Evolutionary conservation across 2,113 vertebrate species (phyloP).

Genomic region (Anarrhichthys ocellatus): DNA sequence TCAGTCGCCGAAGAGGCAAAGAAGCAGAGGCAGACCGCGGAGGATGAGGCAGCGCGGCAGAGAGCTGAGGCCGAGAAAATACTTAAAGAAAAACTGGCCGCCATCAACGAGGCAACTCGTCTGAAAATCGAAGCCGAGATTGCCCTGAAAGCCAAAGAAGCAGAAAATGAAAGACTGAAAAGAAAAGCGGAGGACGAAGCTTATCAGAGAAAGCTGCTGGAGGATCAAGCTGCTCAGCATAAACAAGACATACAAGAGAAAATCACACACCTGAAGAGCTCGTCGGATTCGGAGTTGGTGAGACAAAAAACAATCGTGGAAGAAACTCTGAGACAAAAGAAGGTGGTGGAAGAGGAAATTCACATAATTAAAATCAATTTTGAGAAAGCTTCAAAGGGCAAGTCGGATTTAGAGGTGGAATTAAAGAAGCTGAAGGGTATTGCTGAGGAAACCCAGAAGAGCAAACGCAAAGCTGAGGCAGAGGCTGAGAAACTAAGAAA

Average conservation of each 20-base stretch:
- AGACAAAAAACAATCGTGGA: constrained; percentile 92
- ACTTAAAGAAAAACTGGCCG: constrained; percentile 92
- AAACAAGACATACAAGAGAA: constrained; percentile 95
- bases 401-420: constrained; percentile 90
- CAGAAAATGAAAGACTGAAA: constrained; percentile 93
- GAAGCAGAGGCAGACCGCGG: constrained; percentile 91
- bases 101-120: constrained; percentile 91
- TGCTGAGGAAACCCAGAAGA: constrained; percentile 89
- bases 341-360: constrained; percentile 95
- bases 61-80: constrained; percentile 92
- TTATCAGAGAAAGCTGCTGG: constrained; percentile 92
- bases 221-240: constrained; percentile 94
- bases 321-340: constrained; percentile 91
- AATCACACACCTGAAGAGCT: constrained; percentile 89
- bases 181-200: constrained; percentile 94
- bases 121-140: constrained; percentile 94
- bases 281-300: constrained; percentile 88
- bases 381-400: constrained; percentile 89
- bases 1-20: constrained; percentile 92
- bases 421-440: constrained; percentile 88
- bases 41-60: constrained; percentile 90
- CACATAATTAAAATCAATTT: constrained; percentile 90
- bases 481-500: constrained; percentile 90
- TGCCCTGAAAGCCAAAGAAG: constrained; percentile 94
- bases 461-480: constrained; percentile 89